Percentiles rank a stretch among this genome's conserved stretches.
These are phyloP conservation scores for Drosophila hydei DNA, from an alignment of 1,140 invertebrate genomes.

Conservation along the genomic window DNA sequence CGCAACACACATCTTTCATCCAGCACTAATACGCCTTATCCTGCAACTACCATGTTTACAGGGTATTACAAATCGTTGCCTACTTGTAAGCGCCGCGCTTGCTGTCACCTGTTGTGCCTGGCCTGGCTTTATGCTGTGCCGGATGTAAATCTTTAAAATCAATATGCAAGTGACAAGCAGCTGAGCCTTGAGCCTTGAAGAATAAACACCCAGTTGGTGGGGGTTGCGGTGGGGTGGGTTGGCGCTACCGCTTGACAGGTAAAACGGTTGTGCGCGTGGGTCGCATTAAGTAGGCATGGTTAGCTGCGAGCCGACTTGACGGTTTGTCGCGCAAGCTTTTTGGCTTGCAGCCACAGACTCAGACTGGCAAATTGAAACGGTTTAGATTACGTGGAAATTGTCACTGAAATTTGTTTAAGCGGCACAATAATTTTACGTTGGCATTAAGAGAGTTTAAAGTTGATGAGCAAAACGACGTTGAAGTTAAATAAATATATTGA, in stretches of 20 bases:
- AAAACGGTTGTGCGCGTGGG: conserved; percentile 1
- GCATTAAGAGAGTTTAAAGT: neutral
- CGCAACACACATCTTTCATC: too few species aligned
- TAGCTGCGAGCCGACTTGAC: conserved; percentile 38
- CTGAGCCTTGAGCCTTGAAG: conserved; percentile 34
- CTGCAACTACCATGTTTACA: neutral
- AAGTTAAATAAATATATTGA: neutral
- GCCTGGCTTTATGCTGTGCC: conserved; percentile 14
- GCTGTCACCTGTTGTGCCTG: conserved; percentile 66
- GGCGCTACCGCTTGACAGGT: neutral
- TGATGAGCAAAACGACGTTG: neutral
- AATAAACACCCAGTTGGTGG: conserved; percentile 5
- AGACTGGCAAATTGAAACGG: conserved; percentile 72
- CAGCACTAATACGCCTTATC: neutral
- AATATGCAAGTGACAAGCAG: conserved; percentile 68
- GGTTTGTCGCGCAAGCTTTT: conserved; percentile 29
- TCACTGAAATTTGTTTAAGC: neutral
- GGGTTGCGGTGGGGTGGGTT: neutral
- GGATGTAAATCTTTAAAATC: conserved; percentile 75
- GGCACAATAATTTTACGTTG: too few species aligned
- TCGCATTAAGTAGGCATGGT: neutral
- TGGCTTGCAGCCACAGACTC: conserved; percentile 64
- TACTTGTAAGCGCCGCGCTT: conserved; percentile 60
- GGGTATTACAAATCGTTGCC: conserved; percentile 51
- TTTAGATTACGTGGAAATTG: conserved; percentile 68